phyloP scores from a whole-genome alignment of 2,888 invertebrate species.

The Nymphalis c-album region DNA sequence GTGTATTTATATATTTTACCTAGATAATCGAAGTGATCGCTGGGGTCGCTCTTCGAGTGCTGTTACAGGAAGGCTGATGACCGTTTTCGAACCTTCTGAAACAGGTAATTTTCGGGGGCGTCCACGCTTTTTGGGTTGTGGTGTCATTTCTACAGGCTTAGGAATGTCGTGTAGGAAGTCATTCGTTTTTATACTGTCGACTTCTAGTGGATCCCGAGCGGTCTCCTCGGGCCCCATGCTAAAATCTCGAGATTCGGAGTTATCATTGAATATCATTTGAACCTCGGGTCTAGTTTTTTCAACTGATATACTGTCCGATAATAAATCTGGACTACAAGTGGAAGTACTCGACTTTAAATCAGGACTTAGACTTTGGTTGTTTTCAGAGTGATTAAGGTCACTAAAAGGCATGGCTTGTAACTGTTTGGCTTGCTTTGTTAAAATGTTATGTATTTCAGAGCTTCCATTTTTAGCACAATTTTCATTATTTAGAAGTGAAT shows the following conservation, averaged over 20 bases:
- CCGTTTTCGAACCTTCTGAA: constrained; percentile 61
- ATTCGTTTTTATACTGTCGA: constrained; percentile 51
- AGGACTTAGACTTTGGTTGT: constrained; percentile 52
- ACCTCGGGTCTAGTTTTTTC: constrained; percentile 62
- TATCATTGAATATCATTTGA: constrained; percentile 74
- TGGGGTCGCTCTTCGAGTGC: constrained; percentile 76
- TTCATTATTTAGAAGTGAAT: constrained; percentile 68
- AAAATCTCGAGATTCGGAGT: constrained; percentile 69
- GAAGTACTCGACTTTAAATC: constrained; percentile 67
- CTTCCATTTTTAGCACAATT: constrained; percentile 79
- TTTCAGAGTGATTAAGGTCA: constrained; percentile 59
- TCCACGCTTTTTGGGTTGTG: constrained; percentile 74
- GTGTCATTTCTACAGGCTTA: constrained; percentile 60
- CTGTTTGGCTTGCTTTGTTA: constrained; percentile 72
- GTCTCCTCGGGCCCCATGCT: constrained; percentile 60
- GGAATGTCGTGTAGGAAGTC: constrained; percentile 50
- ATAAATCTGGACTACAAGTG: constrained; percentile 60
- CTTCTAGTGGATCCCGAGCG: constrained; percentile 75
- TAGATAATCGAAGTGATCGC: constrained; percentile 69
- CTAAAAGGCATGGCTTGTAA: constrained; percentile 62
- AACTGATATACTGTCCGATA: constrained; percentile 54
- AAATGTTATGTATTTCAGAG: constrained; percentile 74
- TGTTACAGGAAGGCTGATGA: constrained; percentile 58
- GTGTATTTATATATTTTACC: constrained; percentile 57
- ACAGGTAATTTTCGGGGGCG: constrained; percentile 72